Evolutionary conservation across 2,113 vertebrate species (phyloP).

Genomic region (Hyaena hyaena): DNA sequence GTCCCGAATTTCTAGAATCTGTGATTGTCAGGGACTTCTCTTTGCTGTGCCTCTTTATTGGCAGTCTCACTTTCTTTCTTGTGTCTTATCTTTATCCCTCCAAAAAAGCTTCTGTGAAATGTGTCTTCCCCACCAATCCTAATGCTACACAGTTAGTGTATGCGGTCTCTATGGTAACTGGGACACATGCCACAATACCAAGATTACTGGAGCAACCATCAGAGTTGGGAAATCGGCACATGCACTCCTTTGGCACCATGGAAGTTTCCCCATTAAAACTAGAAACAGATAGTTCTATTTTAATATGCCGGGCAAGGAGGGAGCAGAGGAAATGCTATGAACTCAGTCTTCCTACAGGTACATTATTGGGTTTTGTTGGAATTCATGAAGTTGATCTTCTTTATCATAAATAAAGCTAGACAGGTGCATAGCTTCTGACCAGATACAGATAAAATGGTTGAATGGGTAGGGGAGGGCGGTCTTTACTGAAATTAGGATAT

Average conservation of each 20-base stretch:
- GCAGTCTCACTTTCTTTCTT: slow-evolving; percentile 54
- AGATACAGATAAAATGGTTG: not conserved
- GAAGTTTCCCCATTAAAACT: slow-evolving; percentile 52
- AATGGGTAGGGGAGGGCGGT: not conserved
- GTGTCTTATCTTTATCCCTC: slow-evolving; percentile 62
- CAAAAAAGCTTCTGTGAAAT: slow-evolving; percentile 57
- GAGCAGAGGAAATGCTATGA: slow-evolving; percentile 23
- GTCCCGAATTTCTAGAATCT: slow-evolving; percentile 43
- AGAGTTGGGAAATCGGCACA: slow-evolving; percentile 18
- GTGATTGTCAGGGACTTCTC: not conserved
- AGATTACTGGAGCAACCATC: slow-evolving; percentile 45
- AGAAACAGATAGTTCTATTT: slow-evolving; percentile 37
- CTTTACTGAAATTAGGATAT: slow-evolving; percentile 18
- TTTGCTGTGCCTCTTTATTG: slow-evolving; percentile 27
- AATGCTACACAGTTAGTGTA: not conserved
- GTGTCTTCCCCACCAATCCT: slow-evolving; percentile 58
- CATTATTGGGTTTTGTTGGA: not conserved
- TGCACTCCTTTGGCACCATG: slow-evolving; percentile 51
- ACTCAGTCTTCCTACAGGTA: not conserved
- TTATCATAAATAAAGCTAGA: slow-evolving; percentile 22
- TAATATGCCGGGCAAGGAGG: not conserved
- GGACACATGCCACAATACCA: slow-evolving; percentile 54
- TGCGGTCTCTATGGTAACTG: slow-evolving; percentile 66
- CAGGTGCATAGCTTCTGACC: not conserved
- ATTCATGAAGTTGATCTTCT: slow-evolving; percentile 37